Conservation (phyloP, 2,888 invertebrate genomes). For the Psylliodes chrysocephalus region DNA sequence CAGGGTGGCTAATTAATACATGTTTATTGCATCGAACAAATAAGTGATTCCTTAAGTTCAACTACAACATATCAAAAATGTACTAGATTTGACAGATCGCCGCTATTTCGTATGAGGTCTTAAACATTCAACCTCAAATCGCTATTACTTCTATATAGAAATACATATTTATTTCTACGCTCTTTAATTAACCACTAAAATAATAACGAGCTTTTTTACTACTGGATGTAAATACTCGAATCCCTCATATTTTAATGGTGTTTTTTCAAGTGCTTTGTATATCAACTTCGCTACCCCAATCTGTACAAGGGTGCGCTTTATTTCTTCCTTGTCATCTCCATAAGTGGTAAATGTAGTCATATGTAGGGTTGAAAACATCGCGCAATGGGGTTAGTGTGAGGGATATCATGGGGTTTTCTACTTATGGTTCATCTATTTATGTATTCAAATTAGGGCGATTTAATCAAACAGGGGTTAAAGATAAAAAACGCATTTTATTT, state of each 20-base stretch:
- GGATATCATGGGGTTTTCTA: not conserved
- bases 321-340: constrained; percentile 3
- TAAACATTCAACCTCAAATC: too few species aligned
- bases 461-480: not conserved
- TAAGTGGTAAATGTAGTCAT: constrained; percentile 5
- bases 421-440: not conserved
- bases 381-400: not conserved
- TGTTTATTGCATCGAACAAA: too few species aligned
- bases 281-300: not conserved
- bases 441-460: constrained; percentile 1
- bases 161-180: too few species aligned
- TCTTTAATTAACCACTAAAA: too few species aligned
- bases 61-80: too few species aligned
- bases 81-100: too few species aligned
- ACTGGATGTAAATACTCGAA: not conserved
- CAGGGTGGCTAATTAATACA: too few species aligned
- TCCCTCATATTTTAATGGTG: not conserved
- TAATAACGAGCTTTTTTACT: not conserved
- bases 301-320: not conserved
- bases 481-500: not conserved
- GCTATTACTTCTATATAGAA: too few species aligned
- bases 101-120: too few species aligned
- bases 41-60: too few species aligned
- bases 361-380: not conserved
- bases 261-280: not conserved